A percentile compares a stretch with the other conserved stretches of the same genome.
These are phyloP conservation scores for Oligia latruncula DNA, from an alignment of 2,888 invertebrate species.

Conservation along the genomic window DNA sequence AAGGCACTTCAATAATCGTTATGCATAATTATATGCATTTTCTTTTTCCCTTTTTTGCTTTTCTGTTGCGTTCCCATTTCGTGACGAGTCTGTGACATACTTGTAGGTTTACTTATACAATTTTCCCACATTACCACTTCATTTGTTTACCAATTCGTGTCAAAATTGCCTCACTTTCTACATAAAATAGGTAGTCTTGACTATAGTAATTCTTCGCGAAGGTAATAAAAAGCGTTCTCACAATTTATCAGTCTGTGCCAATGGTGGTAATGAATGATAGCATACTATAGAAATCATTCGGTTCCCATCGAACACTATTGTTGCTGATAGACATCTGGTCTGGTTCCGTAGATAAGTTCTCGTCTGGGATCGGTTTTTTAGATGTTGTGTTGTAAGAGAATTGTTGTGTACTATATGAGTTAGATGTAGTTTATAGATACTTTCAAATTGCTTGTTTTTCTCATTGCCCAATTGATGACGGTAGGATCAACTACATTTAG, in stretches of 20 bases:
- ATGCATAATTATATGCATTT: neutral
- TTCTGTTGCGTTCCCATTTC: constrained; percentile 8
- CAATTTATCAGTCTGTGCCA: constrained; percentile 52
- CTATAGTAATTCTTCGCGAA: constrained; percentile 34
- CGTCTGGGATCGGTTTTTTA: constrained; percentile 24
- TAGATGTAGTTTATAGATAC: constrained; percentile 1
- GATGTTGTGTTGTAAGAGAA: constrained; percentile 30
- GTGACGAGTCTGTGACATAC: constrained; percentile 7
- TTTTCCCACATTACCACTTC: constrained; percentile 27
- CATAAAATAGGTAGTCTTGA: constrained; percentile 29
- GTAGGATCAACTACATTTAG: too few relatives aligned
- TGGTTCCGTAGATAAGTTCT: constrained; percentile 47
- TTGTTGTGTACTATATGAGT: constrained; percentile 7
- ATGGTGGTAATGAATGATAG: constrained; percentile 58
- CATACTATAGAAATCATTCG: constrained; percentile 41
- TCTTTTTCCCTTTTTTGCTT: neutral
- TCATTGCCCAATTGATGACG: neutral
- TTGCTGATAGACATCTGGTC: constrained; percentile 62
- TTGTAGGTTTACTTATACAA: neutral
- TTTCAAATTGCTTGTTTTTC: neutral
- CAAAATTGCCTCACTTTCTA: constrained; percentile 50
- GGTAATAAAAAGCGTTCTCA: constrained; percentile 56
- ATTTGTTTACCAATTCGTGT: constrained; percentile 43
- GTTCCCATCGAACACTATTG: constrained; percentile 65
- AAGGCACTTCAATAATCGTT: neutral